Evolutionary conservation across 1,140 invertebrate genomes (phyloP).

Genomic region (Teleogryllus occipitalis): DNA sequence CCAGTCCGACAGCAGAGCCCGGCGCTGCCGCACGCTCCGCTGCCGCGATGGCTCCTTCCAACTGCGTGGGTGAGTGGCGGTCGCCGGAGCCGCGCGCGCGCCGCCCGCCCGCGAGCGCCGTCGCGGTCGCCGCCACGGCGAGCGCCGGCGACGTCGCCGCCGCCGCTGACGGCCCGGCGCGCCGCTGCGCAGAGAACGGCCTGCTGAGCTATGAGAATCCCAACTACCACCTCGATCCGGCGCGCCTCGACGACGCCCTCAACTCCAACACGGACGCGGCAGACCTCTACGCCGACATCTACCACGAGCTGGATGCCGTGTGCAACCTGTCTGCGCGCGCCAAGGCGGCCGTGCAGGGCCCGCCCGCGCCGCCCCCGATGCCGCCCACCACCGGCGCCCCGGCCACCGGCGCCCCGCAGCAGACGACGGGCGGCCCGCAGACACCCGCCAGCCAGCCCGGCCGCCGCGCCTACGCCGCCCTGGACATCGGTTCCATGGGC

Average conservation of each 20-base stretch:
- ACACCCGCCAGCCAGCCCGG: slow-evolving; percentile 40
- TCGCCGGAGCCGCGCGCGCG: neutral
- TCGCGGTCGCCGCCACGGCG: neutral
- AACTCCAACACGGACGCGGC: slow-evolving; percentile 55
- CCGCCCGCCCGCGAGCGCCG: neutral
- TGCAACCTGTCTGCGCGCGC: slow-evolving; percentile 36
- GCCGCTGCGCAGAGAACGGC: slow-evolving; percentile 62
- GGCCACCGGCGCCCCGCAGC: slow-evolving; percentile 32
- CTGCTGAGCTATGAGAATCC: slow-evolving; percentile 80
- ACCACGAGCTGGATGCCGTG: slow-evolving; percentile 52
- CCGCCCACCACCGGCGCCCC: slow-evolving; percentile 6
- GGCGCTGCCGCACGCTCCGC: no score
- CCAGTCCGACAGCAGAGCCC: no score
- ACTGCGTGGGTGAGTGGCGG: no score
- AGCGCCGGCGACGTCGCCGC: neutral
- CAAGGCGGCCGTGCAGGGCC: slow-evolving; percentile 19
- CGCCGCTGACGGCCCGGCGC: neutral
- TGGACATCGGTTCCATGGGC: slow-evolving; percentile 62
- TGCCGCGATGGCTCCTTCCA: no score
- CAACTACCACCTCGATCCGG: slow-evolving; percentile 72
- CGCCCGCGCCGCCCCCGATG: no score
- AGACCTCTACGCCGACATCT: slow-evolving; percentile 48
- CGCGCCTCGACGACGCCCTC: slow-evolving; percentile 64
- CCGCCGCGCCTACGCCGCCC: slow-evolving; percentile 50
- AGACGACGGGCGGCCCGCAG: slow-evolving; percentile 29